phyloP scores from a whole-genome alignment of 2,113 vertebrate genomes.

The Lates calcarifer region DNA sequence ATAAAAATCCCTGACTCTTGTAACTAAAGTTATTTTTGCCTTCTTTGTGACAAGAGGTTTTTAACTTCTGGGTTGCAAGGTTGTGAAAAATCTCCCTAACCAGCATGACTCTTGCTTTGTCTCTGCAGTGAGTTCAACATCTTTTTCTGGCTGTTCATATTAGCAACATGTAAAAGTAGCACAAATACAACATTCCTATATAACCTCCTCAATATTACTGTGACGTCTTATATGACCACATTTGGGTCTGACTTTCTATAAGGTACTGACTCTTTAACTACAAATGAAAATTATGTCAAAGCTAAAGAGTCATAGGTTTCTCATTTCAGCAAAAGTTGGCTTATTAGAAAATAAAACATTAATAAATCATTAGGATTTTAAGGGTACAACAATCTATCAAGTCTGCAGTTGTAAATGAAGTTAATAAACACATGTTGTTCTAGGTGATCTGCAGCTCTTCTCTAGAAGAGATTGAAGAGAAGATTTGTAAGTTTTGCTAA shows the following conservation, averaged over 20 bases:
- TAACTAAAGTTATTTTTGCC: not conserved
- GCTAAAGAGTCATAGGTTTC: not conserved
- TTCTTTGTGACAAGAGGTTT: not conserved
- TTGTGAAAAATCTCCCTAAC: no score
- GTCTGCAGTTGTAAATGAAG: not conserved
- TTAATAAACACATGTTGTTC: not conserved
- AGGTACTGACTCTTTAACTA: not conserved
- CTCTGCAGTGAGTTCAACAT: no score
- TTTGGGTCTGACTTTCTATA: not conserved
- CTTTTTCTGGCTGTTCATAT: no score
- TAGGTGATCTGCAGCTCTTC: no score
- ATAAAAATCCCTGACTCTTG: not conserved
- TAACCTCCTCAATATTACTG: not conserved
- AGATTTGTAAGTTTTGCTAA: no score
- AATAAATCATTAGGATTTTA: not conserved
- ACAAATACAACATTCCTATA: not conserved
- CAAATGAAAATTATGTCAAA: not conserved
- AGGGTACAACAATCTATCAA: not conserved
- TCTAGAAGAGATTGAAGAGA: no score
- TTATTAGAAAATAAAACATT: not conserved
- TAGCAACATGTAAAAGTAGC: no score
- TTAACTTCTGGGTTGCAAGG: not conserved
- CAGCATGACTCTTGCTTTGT: no score
- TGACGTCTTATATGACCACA: not conserved
- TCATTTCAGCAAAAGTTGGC: not conserved